Evolutionary conservation across 1,140 invertebrate species (phyloP), one percentile per base, ranked within the genome.

Genomic region (Drosophila quadrilineata): DNA sequence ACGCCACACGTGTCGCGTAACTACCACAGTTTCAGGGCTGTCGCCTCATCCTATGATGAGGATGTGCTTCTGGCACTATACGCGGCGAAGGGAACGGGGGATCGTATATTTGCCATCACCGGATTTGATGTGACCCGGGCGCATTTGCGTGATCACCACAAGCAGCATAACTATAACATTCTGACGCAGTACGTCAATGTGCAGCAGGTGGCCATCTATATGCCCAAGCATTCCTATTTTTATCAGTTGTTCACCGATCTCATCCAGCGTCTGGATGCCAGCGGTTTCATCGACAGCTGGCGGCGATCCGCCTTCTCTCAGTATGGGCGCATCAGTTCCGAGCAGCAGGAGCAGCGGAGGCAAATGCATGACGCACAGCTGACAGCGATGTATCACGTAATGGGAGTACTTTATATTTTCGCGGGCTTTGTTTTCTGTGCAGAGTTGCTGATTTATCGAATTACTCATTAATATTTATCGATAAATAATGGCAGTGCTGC

Each of bases 141-240:
- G 1, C 40, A 71, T 48, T 4, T 82, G 9, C 50, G 40, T 2
- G 53, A 70, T 9, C 38, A 16, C 1, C 29, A 56, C 4, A 41
- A 38, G 0, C 14, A 40, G 5, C 22, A 46, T 0, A 38, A 10
- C 5, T 84, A 57, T 8, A 52, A 64, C 6, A 60, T 63, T 16
- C 16, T 82, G n/a, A 22, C 33, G 4, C 70, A 85, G 29, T 58
- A 63, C 6, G 49, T 84, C 45, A 74, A 85, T 9, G 22, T 84
- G 5, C 79, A 84, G 14, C 82, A 77, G 16, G 19, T 59, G 5
- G 74, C 59, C n/a, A 60, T 84, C 19, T 84, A 85, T 33, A 74
- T 84, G 79, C 79, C 79, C 4, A 84, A 85, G 33, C 79, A 84
- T 10, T 74, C 79, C 6, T 85, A 68, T 24, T 66, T 84, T 9